phyloP scores from a whole-genome alignment of 2,888 invertebrate species.

The Eristalis tenax region DNA sequence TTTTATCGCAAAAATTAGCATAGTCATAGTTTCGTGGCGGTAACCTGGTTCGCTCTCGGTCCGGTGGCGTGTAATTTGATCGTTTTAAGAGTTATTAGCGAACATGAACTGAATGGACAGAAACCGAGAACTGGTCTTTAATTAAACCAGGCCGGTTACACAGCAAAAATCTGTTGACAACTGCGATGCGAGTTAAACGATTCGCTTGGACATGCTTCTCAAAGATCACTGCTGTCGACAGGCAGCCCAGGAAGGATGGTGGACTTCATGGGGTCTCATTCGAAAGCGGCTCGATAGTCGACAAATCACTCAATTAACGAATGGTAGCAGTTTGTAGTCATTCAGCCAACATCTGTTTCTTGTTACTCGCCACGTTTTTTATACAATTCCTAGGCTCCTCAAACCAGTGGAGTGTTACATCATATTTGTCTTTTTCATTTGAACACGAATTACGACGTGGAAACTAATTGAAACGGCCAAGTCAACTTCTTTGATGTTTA shows the following conservation, averaged over 20 bases:
- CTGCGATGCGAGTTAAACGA: neutral
- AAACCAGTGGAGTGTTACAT: neutral
- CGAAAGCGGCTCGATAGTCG: neutral
- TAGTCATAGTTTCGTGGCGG: neutral
- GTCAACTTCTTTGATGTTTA: neutral
- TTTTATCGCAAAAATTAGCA: neutral
- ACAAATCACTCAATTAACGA: neutral
- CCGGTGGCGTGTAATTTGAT: neutral
- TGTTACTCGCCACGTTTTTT: neutral
- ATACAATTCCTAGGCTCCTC: neutral
- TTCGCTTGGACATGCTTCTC: too few species aligned
- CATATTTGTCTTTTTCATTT: neutral
- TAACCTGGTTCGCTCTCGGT: neutral
- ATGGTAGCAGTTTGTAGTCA: neutral
- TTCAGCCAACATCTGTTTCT: neutral
- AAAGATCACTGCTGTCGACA: too few species aligned
- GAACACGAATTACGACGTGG: neutral
- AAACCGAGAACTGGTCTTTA: neutral
- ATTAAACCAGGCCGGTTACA: neutral
- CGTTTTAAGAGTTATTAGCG: neutral
- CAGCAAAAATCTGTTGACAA: neutral
- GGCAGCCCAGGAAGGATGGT: neutral
- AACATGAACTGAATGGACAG: neutral
- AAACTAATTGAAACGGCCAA: neutral
- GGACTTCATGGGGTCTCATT: neutral